phyloP scores from a whole-genome alignment of 2,888 invertebrate species.

The Lithophane leautieri region DNA sequence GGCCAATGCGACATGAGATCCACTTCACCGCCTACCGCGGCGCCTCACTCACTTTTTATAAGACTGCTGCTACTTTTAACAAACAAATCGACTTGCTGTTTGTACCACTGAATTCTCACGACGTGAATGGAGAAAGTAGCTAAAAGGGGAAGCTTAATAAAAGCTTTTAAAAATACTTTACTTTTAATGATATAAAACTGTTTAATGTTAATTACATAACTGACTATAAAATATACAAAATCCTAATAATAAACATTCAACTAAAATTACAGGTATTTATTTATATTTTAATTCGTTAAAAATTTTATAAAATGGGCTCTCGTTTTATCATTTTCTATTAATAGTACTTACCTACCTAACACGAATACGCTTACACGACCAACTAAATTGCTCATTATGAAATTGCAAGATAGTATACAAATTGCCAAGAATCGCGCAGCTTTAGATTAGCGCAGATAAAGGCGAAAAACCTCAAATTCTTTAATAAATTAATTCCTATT shows the following conservation, averaged over 20 bases:
- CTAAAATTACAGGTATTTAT: slow-evolving; percentile 6
- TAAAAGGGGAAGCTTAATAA: background rate
- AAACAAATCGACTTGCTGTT: too few species aligned
- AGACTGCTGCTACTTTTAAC: background rate
- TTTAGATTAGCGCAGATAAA: background rate
- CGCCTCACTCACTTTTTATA: background rate
- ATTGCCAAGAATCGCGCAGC: background rate
- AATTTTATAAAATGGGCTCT: slow-evolving; percentile 14
- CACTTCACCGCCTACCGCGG: too few species aligned
- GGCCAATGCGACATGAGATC: too few species aligned
- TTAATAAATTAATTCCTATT: slow-evolving; percentile 3
- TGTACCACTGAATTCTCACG: background rate
- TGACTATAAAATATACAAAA: slow-evolving; percentile 59
- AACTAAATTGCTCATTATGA: background rate
- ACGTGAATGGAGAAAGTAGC: background rate
- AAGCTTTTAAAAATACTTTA: slow-evolving; percentile 25
- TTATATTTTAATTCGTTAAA: slow-evolving; percentile 12
- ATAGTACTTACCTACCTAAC: background rate
- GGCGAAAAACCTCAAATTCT: background rate
- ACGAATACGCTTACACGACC: background rate
- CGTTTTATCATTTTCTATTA: background rate
- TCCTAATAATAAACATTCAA: slow-evolving; percentile 20
- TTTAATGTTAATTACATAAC: slow-evolving; percentile 50
- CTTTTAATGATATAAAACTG: slow-evolving; percentile 29
- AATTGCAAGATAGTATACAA: background rate